Evolutionary conservation across 2,888 invertebrate genomes (phyloP), one percentile per base, ranked within the genome.

Genomic region (Acronicta alni): DNA sequence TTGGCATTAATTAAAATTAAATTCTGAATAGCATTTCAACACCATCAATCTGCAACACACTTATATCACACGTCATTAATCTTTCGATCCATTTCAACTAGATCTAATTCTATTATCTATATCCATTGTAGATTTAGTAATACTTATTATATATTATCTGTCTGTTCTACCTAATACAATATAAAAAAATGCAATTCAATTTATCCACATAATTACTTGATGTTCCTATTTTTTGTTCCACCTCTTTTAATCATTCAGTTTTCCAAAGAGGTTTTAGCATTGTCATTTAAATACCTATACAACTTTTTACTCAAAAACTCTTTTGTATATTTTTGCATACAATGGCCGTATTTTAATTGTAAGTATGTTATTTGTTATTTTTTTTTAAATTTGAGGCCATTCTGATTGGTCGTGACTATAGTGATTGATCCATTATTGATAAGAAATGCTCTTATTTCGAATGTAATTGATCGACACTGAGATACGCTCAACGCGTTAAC

Each of bases 351-450:
- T 32, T 46, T 60, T 55, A 54, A 54, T 65, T 46, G 32, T 9
- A 45, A 32, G 35, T 35, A 41, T 49, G 54, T 64, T 45, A 52
- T 52, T 69, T 43, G 0, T 26, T 3, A 17, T 32, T 66, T 54
- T 54, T 51, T 49, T 42, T 42, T 35, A n/a, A n/a, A 35, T n/a
- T 55, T 47, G 54, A 51, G 39, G 81, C 87, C 89, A 85, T 83
- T 55, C 71, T 47, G n/a, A 7, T n/a, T 6, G 37, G 17, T 20
- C 58, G 58, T 15, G 43, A 79, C 84, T 84, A 82, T 64, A 84
- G 73, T 89, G 89, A 91, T 90, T 86, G 92, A 93, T 93, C 91
- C 89, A 90, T 91, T 91, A 92, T 88, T 91, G 92, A 93, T 93
- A 93, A 93, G 91, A 86, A 91, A 86, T 84, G 89, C 88, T 93